Percentiles rank a stretch among this genome's conserved stretches.
Evolutionary conservation across 2,888 invertebrate species (phyloP).

Genomic region (Hyposoter dolosus): DNA sequence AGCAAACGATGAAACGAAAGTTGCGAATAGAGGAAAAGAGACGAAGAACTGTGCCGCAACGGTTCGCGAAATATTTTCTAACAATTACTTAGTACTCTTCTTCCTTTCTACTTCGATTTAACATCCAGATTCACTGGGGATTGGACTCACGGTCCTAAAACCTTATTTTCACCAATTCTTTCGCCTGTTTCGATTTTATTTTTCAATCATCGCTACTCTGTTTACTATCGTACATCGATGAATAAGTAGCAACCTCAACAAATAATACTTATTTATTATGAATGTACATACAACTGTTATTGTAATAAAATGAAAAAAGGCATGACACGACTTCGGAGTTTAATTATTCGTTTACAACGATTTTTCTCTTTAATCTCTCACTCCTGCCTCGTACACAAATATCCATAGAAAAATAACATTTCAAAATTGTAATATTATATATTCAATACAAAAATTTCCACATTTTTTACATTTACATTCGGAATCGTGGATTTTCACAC

Average conservation of each 20-base stretch:
- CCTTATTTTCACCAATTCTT: constrained; percentile 70
- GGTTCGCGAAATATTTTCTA: constrained; percentile 70
- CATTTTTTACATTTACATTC: constrained; percentile 20
- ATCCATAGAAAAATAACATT: not conserved
- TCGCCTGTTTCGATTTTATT: constrained; percentile 25
- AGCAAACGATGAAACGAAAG: constrained; percentile 32
- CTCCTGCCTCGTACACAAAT: not conserved
- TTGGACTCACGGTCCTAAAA: constrained; percentile 66
- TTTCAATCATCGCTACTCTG: constrained; percentile 44
- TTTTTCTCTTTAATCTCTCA: not conserved
- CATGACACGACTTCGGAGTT: constrained; percentile 70
- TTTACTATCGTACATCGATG: constrained; percentile 71
- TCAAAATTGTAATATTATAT: constrained; percentile 7
- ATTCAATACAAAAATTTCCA: constrained; percentile 26
- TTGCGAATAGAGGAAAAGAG: constrained; percentile 18
- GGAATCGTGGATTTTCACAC: constrained; percentile 17
- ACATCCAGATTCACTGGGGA: constrained; percentile 64
- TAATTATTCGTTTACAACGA: not conserved
- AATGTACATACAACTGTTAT: constrained; percentile 83
- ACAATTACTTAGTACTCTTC: constrained; percentile 64
- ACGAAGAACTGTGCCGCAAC: constrained; percentile 40
- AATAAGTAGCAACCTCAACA: constrained; percentile 80
- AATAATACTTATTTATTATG: constrained; percentile 83
- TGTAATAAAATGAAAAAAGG: constrained; percentile 81
- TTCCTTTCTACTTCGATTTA: constrained; percentile 68